These are phyloP conservation scores for Hyaena hyaena DNA, from an alignment of 2,113 vertebrate species.

Conservation along the genomic window DNA sequence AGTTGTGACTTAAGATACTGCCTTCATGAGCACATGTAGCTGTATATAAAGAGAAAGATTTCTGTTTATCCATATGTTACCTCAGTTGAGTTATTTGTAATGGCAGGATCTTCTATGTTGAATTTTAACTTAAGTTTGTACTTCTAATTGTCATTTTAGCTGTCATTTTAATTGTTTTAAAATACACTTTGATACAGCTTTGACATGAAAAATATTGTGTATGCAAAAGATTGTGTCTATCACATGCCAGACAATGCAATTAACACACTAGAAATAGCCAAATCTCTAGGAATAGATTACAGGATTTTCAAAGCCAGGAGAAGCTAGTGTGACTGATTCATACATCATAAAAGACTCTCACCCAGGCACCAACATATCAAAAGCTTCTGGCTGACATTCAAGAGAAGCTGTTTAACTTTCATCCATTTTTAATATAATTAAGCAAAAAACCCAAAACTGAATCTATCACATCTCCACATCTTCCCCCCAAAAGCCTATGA, in stretches of 20 bases:
- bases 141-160: slow-evolving; percentile 8
- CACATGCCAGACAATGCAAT: background rate
- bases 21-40: background rate
- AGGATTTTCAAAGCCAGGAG: slow-evolving; percentile 26
- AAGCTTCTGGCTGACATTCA: slow-evolving; percentile 44
- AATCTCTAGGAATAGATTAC: background rate
- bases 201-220: slow-evolving; percentile 10
- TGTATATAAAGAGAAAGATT: background rate
- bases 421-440: slow-evolving; percentile 39
- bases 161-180: slow-evolving; percentile 32
- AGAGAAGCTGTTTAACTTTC: slow-evolving; percentile 41
- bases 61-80: background rate
- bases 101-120: background rate
- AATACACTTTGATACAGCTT: background rate
- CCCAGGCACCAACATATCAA: background rate
- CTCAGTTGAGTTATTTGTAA: background rate
- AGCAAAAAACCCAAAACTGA: slow-evolving; percentile 10
- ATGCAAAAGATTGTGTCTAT: background rate
- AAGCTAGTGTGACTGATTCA: slow-evolving; percentile 7
- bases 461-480: background rate
- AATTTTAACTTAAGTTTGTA: background rate
- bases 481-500: background rate
- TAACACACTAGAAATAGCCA: background rate
- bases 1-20: background rate
- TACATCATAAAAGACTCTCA: background rate